These are phyloP conservation scores for Ciconia stormi DNA, from an alignment of 2,113 vertebrate species.

Conservation along the genomic window DNA sequence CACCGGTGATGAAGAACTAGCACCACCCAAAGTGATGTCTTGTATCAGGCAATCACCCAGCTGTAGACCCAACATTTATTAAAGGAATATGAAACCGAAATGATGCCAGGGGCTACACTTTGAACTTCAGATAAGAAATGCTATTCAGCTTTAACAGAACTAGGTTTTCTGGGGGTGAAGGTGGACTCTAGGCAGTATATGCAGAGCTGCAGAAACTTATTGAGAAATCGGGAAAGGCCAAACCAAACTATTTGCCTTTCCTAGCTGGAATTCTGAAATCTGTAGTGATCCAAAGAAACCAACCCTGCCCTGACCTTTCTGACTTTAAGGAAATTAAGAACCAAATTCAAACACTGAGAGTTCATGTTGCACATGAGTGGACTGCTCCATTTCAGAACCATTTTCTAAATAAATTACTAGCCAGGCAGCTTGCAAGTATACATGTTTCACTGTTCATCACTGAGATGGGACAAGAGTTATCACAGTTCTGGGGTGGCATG, in stretches of 20 bases:
- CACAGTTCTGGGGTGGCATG: background rate
- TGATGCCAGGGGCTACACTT: slow-evolving; percentile 17
- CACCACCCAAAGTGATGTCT: background rate
- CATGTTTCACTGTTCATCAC: background rate
- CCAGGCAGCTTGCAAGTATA: background rate
- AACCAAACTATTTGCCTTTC: background rate
- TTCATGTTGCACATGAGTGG: background rate
- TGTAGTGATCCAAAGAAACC: background rate
- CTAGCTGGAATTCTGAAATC: background rate
- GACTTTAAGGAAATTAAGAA: background rate
- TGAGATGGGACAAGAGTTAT: background rate
- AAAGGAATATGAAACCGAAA: background rate
- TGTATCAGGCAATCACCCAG: background rate
- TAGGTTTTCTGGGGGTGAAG: background rate
- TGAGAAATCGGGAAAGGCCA: background rate
- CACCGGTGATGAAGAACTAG: background rate
- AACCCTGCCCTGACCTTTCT: background rate
- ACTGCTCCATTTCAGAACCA: background rate
- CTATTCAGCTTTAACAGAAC: slow-evolving; percentile 4
- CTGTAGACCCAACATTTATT: background rate
- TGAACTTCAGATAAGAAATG: slow-evolving; percentile 34
- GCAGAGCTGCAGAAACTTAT: background rate
- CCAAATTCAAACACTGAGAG: background rate
- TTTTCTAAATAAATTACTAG: background rate
- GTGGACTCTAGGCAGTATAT: background rate